These are phyloP conservation scores for Lacanobia wlatinum DNA, from an alignment of 2,888 invertebrate genomes.

Conservation along the genomic window DNA sequence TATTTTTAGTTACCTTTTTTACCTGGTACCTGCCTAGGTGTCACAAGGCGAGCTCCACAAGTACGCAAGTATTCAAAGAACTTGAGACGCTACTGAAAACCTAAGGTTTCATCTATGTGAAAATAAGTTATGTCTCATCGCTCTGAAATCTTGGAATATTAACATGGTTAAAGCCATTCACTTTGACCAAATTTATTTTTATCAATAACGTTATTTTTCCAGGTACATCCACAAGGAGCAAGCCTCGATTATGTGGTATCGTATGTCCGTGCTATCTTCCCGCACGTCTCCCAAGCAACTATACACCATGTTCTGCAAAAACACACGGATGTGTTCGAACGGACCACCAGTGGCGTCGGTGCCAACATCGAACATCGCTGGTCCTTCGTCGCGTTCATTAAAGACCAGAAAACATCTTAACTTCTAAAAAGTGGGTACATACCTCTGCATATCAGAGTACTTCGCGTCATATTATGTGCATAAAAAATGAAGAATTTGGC, in stretches of 20 bases:
- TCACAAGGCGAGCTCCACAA: too few species aligned
- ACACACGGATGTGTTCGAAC: conserved; percentile 95
- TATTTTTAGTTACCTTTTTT: too few species aligned
- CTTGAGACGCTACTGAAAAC: too few species aligned
- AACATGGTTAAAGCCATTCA: neutral
- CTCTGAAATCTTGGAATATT: too few species aligned
- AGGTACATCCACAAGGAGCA: conserved; percentile 98
- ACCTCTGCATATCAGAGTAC: conserved; percentile 64
- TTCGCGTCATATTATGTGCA: conserved; percentile 32
- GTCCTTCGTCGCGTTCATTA: conserved; percentile 94
- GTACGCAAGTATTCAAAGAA: too few species aligned
- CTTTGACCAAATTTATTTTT: neutral
- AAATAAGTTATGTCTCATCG: too few species aligned
- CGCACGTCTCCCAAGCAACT: conserved; percentile 93
- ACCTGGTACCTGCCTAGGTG: too few species aligned
- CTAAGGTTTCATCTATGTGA: too few species aligned
- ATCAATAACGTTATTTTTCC: conserved; percentile 48
- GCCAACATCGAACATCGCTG: conserved; percentile 96
- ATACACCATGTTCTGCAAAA: conserved; percentile 94
- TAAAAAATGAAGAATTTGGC: conserved; percentile 3
- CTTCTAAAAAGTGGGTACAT: neutral
- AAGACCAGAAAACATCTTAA: conserved; percentile 50
- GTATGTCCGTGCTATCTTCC: conserved; percentile 96
- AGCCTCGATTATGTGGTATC: conserved; percentile 97
- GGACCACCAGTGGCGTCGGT: conserved; percentile 95